Evolutionary conservation across 92 coral and sea anemone genomes (phyloP), one percentile per base, ranked within the genome.

Genomic region (Plumapathes pennacea): DNA sequence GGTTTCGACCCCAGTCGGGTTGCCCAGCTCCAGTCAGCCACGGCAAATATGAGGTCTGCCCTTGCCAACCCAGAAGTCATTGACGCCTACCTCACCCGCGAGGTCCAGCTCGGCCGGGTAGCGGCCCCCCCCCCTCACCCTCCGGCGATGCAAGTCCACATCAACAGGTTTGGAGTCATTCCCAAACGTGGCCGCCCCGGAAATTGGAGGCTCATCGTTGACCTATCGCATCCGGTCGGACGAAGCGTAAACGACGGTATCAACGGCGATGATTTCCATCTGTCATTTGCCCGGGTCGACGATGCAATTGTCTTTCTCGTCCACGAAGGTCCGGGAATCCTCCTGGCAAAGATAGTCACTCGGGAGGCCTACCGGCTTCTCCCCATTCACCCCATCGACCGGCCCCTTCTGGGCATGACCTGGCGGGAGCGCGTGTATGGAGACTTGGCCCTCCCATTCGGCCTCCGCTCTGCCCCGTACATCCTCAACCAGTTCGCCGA

Each of bases 171-270:
- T 46, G 53, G 53, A 22, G 53, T 46, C 27, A 49, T 49, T 25
- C 54, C 69, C 50, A 71, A 60, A 57, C 46, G 38, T 24, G 43
- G 66, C 20, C 76, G 49, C 30, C 78, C 78, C 10, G 59, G 70
- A 4, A 58, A 60, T 12, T 61, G 48, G 68, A 56, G 73, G 2
- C 57, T 54, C 27, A 31, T 54, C 13, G 62, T 34, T 30, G 62
- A 55, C 17, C 46, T 55, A 44, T 38, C 64, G 8, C 38, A 30
- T 12, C 34, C 22, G 12, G 31, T 10, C 7, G 64, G 64, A 2
- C n/a, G 21, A 4, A 57, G 64, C 18, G 49, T 57, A 9, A 57
- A 38, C 25, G 64, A 57, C 25, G 64, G 64, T 14, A 57, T 57
- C 13, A 47, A 57, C 64, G 42, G 27, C 1, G 62, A 55, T 10